phyloP scores from a whole-genome alignment of 1,140 invertebrate species.

The Drosophila pseudoananassae region DNA sequence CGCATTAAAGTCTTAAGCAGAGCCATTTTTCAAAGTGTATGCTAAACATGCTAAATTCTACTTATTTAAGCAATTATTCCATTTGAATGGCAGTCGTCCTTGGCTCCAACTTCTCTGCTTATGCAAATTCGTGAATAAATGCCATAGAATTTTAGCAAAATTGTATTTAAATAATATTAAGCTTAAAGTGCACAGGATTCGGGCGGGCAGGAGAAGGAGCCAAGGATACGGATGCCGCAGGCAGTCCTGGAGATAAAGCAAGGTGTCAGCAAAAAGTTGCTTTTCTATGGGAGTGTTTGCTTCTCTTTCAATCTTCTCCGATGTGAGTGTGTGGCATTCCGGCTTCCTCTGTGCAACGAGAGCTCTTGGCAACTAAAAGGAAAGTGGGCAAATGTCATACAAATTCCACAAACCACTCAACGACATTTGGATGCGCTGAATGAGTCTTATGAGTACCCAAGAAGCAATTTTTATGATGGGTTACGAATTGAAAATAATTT shows the following conservation, averaged over 20 bases:
- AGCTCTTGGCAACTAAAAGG: slow-evolving; percentile 19
- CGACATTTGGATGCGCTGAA: slow-evolving; percentile 40
- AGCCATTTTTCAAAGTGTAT: slow-evolving; percentile 25
- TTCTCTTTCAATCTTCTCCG: slow-evolving; percentile 33
- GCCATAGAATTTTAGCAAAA: slow-evolving; percentile 37
- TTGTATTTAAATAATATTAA: slow-evolving; percentile 73
- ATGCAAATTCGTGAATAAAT: slow-evolving; percentile 57
- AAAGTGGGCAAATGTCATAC: slow-evolving; percentile 29
- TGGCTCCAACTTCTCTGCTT: slow-evolving; percentile 22
- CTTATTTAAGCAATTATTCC: slow-evolving; percentile 67
- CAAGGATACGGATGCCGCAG: slow-evolving; percentile 28
- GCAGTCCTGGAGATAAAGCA: slow-evolving; percentile 27
- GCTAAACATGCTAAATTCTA: slow-evolving; percentile 29
- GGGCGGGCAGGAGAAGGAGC: background rate
- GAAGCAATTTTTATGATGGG: slow-evolving; percentile 12
- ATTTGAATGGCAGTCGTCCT: slow-evolving; percentile 50
- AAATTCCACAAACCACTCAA: slow-evolving; percentile 19
- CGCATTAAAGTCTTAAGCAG: slow-evolving; percentile 38
- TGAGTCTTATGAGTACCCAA: background rate
- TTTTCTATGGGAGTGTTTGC: slow-evolving; percentile 31
- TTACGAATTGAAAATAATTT: slow-evolving; percentile 11
- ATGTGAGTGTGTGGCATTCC: slow-evolving; percentile 20
- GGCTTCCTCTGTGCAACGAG: slow-evolving; percentile 33
- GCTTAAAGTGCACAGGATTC: slow-evolving; percentile 37
- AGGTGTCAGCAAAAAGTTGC: slow-evolving; percentile 58